Conservation (phyloP, 2,113 vertebrate genomes). For the Gymnarchus niloticus region DNA sequence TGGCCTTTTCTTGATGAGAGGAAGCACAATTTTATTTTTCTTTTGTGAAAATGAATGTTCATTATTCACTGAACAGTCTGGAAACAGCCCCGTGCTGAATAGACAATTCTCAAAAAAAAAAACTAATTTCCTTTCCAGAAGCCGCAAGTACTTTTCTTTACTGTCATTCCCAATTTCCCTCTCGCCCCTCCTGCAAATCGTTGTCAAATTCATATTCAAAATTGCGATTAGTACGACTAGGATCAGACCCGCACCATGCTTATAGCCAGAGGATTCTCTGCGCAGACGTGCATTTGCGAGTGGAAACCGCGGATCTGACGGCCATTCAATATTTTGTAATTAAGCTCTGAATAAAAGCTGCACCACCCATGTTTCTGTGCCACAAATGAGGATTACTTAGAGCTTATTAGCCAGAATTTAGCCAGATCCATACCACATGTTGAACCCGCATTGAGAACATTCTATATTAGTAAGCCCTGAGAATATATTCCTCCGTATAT, state of each 20-base stretch:
- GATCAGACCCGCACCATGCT: neutral
- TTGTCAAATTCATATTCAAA: neutral
- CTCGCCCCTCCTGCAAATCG: neutral
- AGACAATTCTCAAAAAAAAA: neutral
- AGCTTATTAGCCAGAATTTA: constrained; percentile 15
- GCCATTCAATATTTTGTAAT: neutral
- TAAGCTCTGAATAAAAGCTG: neutral
- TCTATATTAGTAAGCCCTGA: neutral
- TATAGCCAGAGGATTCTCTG: constrained; percentile 1
- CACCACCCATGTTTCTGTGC: neutral
- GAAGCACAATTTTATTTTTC: neutral
- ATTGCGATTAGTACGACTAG: neutral
- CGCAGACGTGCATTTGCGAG: neutral
- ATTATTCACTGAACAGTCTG: neutral
- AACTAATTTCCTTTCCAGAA: neutral
- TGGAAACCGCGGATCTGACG: neutral
- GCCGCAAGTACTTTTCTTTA: neutral
- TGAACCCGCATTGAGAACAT: neutral
- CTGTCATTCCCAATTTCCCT: neutral
- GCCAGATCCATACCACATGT: neutral
- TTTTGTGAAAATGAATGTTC: neutral
- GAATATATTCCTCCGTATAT: neutral
- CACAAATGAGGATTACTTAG: neutral
- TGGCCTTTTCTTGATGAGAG: neutral
- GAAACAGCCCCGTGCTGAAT: neutral